These are phyloP conservation scores for Drosophila oshimai DNA, from an alignment of 1,140 invertebrate genomes.

Conservation along the genomic window DNA sequence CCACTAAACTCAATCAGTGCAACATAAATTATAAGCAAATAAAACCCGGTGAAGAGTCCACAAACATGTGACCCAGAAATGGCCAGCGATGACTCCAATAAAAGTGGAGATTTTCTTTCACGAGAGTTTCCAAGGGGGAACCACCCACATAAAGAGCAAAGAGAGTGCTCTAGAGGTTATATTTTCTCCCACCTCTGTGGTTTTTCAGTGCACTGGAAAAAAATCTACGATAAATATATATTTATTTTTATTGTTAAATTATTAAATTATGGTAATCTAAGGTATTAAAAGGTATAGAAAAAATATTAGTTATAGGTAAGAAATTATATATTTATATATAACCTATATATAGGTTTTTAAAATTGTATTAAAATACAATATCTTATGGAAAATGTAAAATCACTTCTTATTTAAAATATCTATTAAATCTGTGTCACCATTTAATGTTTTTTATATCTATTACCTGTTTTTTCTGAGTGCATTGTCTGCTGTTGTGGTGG, in stretches of 20 bases:
- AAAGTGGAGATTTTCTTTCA: constrained; percentile 63
- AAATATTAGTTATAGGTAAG: too few relatives aligned
- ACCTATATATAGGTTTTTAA: too few relatives aligned
- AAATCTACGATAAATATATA: too few relatives aligned
- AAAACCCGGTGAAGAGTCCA: neutral
- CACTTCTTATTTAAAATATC: too few relatives aligned
- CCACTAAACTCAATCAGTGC: constrained; percentile 69
- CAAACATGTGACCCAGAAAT: constrained; percentile 62
- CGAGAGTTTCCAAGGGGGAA: constrained; percentile 23
- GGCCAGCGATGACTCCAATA: constrained; percentile 57
- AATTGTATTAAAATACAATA: too few relatives aligned
- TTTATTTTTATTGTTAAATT: too few relatives aligned
- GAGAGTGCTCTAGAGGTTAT: neutral
- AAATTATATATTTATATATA: too few relatives aligned
- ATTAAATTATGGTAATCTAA: too few relatives aligned
- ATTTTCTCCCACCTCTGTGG: neutral
- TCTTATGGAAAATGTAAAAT: too few relatives aligned
- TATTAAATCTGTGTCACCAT: too few relatives aligned
- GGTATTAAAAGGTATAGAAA: too few relatives aligned
- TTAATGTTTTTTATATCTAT: neutral
- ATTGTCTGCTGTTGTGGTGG: constrained; percentile 23
- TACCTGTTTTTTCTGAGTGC: neutral
- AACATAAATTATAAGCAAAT: constrained; percentile 67
- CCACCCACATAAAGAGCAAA: constrained; percentile 30
- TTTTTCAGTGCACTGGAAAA: neutral